Conservation (phyloP, 2,888 invertebrate genomes). For the Lasius platythorax region DNA sequence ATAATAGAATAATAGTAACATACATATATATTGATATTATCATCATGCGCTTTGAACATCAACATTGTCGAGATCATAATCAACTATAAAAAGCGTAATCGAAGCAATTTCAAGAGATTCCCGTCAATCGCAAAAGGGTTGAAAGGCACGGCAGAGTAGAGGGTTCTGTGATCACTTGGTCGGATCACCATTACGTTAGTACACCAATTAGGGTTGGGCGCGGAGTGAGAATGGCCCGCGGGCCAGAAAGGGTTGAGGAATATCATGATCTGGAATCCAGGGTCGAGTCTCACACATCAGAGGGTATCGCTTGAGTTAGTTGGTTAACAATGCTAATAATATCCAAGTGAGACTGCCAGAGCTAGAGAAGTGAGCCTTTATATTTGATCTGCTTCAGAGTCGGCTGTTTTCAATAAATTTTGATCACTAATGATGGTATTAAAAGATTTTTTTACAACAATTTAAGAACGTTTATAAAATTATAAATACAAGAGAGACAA, state of each 20-base stretch:
- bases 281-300: conserved; percentile 75
- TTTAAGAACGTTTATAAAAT: not conserved
- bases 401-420: conserved; percentile 41
- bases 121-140: conserved; percentile 74
- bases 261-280: conserved; percentile 75
- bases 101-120: conserved; percentile 66
- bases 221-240: conserved; percentile 76
- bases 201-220: conserved; percentile 78
- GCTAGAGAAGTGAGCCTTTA: conserved; percentile 70
- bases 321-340: conserved; percentile 85
- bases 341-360: conserved; percentile 75
- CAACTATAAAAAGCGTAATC: conserved; percentile 62
- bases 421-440: not conserved
- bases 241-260: conserved; percentile 76
- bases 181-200: conserved; percentile 78
- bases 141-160: conserved; percentile 67
- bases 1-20: not conserved
- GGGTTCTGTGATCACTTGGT: conserved; percentile 78
- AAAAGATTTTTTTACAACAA: not conserved
- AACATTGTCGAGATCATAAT: conserved; percentile 54
- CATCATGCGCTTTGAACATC: not conserved
- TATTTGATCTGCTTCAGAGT: conserved; percentile 51
- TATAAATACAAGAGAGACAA: not conserved
- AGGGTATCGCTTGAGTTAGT: conserved; percentile 80
- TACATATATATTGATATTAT: not conserved